These are phyloP conservation scores for Merodon equestris DNA, from an alignment of 2,888 invertebrate species.

Conservation along the genomic window DNA sequence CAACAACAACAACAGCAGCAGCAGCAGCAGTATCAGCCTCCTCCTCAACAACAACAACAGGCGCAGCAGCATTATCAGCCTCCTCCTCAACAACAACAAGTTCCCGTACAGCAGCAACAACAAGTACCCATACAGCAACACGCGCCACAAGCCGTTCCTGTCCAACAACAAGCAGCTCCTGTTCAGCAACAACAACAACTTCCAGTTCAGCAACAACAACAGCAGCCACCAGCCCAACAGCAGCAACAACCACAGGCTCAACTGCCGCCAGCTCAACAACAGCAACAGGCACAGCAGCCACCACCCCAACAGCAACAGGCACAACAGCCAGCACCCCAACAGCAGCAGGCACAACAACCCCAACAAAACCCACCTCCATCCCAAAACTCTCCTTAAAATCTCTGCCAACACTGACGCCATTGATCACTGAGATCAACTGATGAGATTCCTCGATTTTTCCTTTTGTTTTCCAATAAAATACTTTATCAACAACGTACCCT, in stretches of 20 bases:
- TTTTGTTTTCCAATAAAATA: too few species aligned
- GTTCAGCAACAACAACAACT: slow-evolving; percentile 27
- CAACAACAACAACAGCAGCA: slow-evolving; percentile 48
- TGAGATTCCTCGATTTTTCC: slow-evolving; percentile 10
- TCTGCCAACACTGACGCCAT: too few species aligned
- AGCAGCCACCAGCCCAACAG: slow-evolving; percentile 34
- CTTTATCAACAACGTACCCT: slow-evolving; percentile 32
- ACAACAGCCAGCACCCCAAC: slow-evolving; percentile 70
- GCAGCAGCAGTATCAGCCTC: slow-evolving; percentile 56
- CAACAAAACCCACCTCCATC: slow-evolving; percentile 22
- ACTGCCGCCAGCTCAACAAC: slow-evolving; percentile 41
- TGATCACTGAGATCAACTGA: slow-evolving; percentile 29
- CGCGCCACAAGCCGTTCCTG: slow-evolving; percentile 49
- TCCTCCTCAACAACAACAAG: slow-evolving; percentile 70
- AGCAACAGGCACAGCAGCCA: slow-evolving; percentile 64
- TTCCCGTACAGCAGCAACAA: slow-evolving; percentile 70
- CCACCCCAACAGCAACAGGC: slow-evolving; percentile 70
- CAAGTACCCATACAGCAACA: slow-evolving; percentile 70
- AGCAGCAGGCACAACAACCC: slow-evolving; percentile 70
- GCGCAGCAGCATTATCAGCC: slow-evolving; percentile 22
- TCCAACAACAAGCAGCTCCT: slow-evolving; percentile 63
- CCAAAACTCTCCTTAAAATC: background rate
- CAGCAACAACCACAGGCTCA: slow-evolving; percentile 42
- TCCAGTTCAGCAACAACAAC: slow-evolving; percentile 11
- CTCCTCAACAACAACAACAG: slow-evolving; percentile 20